Percentiles rank a stretch among this genome's conserved stretches.
Conservation (phyloP, 2,797 vertebrate genomes). For the Fundulus diaphanus region DNA sequence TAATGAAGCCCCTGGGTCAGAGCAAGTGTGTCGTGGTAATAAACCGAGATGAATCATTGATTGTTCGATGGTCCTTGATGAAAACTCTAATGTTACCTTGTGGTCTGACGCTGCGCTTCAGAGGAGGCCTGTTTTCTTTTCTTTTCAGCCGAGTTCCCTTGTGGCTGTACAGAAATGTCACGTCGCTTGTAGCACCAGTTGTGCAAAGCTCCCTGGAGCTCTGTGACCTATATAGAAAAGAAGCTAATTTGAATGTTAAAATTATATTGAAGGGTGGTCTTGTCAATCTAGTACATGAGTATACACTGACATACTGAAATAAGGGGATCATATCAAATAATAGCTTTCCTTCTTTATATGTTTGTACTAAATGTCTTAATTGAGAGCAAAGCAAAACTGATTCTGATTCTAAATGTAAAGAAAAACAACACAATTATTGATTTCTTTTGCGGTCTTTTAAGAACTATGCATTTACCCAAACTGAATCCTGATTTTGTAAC, state of each 20-base stretch:
- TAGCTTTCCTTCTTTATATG: too few relatives aligned
- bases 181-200: slow-evolving; percentile 47
- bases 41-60: slow-evolving; percentile 60
- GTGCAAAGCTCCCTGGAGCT: slow-evolving; percentile 57
- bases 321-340: background rate
- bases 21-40: slow-evolving; percentile 41
- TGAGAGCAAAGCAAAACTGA: too few relatives aligned
- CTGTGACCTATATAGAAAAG: slow-evolving; percentile 63
- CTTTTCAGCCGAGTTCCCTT: slow-evolving; percentile 40
- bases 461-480: background rate
- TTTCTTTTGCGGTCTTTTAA: background rate
- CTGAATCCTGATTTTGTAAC: background rate
- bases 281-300: slow-evolving; percentile 27
- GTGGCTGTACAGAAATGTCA: slow-evolving; percentile 66
- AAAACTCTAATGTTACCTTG: slow-evolving; percentile 45
- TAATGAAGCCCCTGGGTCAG: slow-evolving; percentile 59
- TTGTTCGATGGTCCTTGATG: slow-evolving; percentile 44
- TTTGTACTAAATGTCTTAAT: too few relatives aligned
- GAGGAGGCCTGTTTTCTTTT: slow-evolving; percentile 42
- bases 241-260: slow-evolving; percentile 59
- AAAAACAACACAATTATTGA: background rate
- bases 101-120: slow-evolving; percentile 30
- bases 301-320: background rate
- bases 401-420: too few relatives aligned
- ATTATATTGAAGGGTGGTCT: slow-evolving; percentile 46